A percentile compares a stretch with the other conserved stretches of the same genome.
Conservation (phyloP, 2,797 vertebrate genomes). For the Coccyzus lansbergi region DNA sequence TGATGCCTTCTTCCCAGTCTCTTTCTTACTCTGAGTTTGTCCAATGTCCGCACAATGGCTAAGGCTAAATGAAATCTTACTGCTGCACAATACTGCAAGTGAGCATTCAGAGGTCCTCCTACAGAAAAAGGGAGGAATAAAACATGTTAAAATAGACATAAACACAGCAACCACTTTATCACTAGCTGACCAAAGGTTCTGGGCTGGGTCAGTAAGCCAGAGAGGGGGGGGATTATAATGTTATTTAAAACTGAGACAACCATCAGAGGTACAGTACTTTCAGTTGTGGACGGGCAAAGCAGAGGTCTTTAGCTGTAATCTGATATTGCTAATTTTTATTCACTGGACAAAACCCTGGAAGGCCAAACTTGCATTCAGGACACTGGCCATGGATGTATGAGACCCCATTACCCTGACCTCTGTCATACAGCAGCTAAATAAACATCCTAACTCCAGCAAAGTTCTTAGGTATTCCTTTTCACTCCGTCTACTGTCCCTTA, state of each 20-base stretch:
- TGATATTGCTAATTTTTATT: background rate
- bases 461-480: background rate
- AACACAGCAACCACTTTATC: background rate
- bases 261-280: background rate
- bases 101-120: background rate
- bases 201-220: background rate
- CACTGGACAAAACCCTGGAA: background rate
- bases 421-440: background rate
- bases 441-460: background rate
- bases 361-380: background rate
- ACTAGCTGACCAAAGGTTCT: background rate
- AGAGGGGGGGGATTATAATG: background rate
- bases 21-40: background rate
- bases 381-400: background rate
- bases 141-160: background rate
- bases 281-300: background rate
- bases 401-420: background rate
- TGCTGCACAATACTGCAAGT: background rate
- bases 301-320: background rate
- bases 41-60: background rate
- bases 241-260: background rate
- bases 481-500: background rate
- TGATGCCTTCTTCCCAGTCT: background rate
- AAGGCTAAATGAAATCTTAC: background rate
- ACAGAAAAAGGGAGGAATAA: background rate